These are phyloP conservation scores for Genyomyrus donnyi DNA, from an alignment of 2,113 vertebrate species.

Conservation along the genomic window DNA sequence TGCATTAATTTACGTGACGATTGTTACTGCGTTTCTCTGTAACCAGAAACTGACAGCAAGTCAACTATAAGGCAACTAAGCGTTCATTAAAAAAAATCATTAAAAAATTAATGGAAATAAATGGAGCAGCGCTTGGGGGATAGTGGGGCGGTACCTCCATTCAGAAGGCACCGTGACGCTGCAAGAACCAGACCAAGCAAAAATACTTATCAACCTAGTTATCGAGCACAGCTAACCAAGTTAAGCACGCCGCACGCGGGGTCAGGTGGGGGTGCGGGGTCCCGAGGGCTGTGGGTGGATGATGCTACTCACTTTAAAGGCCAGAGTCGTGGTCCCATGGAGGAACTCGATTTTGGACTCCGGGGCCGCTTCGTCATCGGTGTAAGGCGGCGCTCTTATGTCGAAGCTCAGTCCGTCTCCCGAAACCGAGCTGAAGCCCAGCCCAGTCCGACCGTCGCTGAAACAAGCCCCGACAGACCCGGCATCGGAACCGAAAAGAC, in stretches of 20 bases:
- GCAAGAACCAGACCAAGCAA: background rate
- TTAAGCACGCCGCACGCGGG: background rate
- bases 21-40: background rate
- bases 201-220: background rate
- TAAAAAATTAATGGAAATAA: background rate
- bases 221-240: background rate
- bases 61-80: background rate
- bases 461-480: slow-evolving; percentile 29
- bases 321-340: slow-evolving; percentile 80
- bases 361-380: slow-evolving; percentile 47
- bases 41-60: background rate
- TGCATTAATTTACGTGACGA: background rate
- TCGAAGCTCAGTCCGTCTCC: slow-evolving; percentile 48
- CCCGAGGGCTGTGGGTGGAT: background rate
- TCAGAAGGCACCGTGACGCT: background rate
- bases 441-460: slow-evolving; percentile 27
- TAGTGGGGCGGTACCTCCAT: background rate
- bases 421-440: slow-evolving; percentile 38
- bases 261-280: background rate
- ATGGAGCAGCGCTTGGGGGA: background rate
- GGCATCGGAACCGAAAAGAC: slow-evolving; percentile 53
- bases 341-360: slow-evolving; percentile 75
- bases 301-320: slow-evolving; percentile 67
- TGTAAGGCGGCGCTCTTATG: slow-evolving; percentile 38
- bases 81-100: background rate